A percentile compares a stretch with the other conserved stretches of the same genome.
Conservation (phyloP, 1,140 invertebrate species). For the Pemphigus obesinymphae region DNA sequence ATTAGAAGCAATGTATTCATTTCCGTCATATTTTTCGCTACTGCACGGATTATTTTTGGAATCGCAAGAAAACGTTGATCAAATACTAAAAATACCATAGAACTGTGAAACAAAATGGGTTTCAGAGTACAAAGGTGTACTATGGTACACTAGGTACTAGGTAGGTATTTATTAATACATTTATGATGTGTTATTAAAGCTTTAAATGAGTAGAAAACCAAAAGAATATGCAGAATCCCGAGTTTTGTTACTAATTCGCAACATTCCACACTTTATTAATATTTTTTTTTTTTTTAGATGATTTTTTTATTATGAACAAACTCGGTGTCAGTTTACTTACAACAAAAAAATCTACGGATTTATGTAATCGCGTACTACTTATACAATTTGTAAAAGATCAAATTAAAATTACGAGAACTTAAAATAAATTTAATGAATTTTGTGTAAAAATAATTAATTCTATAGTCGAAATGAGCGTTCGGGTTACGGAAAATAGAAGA, state of each 20-base stretch:
- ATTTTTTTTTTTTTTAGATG: neutral
- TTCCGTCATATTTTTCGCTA: neutral
- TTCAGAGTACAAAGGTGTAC: neutral
- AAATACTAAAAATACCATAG: neutral
- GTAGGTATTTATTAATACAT: neutral
- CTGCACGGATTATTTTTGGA: neutral
- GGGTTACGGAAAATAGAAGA: neutral
- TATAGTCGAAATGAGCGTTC: neutral
- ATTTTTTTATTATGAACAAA: neutral
- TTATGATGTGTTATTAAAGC: neutral
- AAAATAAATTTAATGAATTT: neutral
- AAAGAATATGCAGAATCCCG: neutral
- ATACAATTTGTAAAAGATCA: constrained; percentile 1
- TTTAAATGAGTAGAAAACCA: constrained; percentile 11
- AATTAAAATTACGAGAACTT: neutral
- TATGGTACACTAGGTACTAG: no score
- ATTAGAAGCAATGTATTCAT: no score
- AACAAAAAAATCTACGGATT: neutral
- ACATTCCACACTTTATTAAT: neutral
- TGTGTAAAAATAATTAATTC: neutral
- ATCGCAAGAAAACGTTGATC: neutral
- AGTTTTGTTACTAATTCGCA: neutral
- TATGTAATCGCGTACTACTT: neutral
- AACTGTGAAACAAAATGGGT: neutral
- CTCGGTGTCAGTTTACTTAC: neutral